phyloP scores from a whole-genome alignment of 2,888 invertebrate genomes.

The Xanthia icteritia region DNA sequence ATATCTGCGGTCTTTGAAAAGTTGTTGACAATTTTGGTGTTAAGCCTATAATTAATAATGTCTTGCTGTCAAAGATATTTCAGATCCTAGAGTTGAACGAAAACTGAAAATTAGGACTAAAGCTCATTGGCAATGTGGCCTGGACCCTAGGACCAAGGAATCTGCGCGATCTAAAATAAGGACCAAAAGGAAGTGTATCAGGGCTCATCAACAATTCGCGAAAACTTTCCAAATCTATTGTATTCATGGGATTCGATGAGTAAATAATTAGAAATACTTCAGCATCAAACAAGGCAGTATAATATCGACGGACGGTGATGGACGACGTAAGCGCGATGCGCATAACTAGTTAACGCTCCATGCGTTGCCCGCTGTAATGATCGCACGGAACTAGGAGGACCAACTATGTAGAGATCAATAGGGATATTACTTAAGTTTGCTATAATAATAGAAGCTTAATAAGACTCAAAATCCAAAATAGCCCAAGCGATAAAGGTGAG shows the following conservation, averaged over 20 bases:
- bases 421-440: background rate
- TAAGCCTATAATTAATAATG: background rate
- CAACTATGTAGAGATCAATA: conserved; percentile 7
- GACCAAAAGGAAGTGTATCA: background rate
- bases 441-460: background rate
- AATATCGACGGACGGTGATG: conserved; percentile 55
- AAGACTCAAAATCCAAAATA: too few relatives aligned
- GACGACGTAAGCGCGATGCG: conserved; percentile 60
- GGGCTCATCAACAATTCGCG: too few relatives aligned
- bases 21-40: conserved; percentile 50
- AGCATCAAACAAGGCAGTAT: conserved; percentile 46
- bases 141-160: background rate
- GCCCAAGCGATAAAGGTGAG: background rate
- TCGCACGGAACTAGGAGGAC: conserved; percentile 53
- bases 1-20: conserved; percentile 36
- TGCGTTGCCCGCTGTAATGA: conserved; percentile 58
- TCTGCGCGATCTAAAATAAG: background rate
- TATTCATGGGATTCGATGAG: background rate
- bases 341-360: conserved; percentile 62
- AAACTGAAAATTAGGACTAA: background rate
- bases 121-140: background rate
- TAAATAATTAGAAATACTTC: conserved; percentile 44
- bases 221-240: background rate
- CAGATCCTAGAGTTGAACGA: background rate
- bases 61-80: background rate